These are phyloP conservation scores for Nylanderia fulva DNA, from an alignment of 1,140 invertebrate species.

Conservation along the genomic window DNA sequence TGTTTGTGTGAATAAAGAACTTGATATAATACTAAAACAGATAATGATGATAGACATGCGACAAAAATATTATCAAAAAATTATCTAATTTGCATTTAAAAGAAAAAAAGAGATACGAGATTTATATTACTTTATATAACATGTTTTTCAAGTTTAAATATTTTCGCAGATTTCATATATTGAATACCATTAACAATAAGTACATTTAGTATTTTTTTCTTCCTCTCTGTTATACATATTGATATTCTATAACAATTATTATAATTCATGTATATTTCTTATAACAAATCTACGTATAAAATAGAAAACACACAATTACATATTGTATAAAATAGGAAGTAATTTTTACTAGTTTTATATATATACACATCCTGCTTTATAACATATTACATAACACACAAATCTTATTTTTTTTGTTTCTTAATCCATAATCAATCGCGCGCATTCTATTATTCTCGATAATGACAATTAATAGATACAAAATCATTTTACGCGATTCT, in stretches of 20 bases:
- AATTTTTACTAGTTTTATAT: slow-evolving; percentile 39
- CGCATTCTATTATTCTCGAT: slow-evolving; percentile 24
- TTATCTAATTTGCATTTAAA: background rate
- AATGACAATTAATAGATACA: slow-evolving; percentile 23
- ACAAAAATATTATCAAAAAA: slow-evolving; percentile 3
- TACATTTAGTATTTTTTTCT: slow-evolving; percentile 31
- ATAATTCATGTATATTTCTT: slow-evolving; percentile 56
- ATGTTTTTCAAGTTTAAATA: background rate
- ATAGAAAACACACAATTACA: slow-evolving; percentile 63
- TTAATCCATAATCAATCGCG: slow-evolving; percentile 19
- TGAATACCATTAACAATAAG: slow-evolving; percentile 41
- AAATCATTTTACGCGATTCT: slow-evolving; percentile 17
- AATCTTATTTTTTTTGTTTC: background rate
- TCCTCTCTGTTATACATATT: slow-evolving; percentile 17
- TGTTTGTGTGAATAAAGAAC: too few species aligned
- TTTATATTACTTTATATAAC: slow-evolving; percentile 29
- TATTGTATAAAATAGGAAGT: slow-evolving; percentile 70
- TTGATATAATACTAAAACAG: background rate
- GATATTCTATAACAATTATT: slow-evolving; percentile 62
- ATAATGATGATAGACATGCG: background rate
- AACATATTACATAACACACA: slow-evolving; percentile 52
- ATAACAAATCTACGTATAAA: slow-evolving; percentile 69
- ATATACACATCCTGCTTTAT: slow-evolving; percentile 47
- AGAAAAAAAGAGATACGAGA: slow-evolving; percentile 1
- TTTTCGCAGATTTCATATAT: slow-evolving; percentile 55